A percentile compares a stretch with the other conserved stretches of the same genome.
These are phyloP conservation scores for Isotomurus palustris DNA, from an alignment of 2,888 invertebrate species.

Conservation along the genomic window DNA sequence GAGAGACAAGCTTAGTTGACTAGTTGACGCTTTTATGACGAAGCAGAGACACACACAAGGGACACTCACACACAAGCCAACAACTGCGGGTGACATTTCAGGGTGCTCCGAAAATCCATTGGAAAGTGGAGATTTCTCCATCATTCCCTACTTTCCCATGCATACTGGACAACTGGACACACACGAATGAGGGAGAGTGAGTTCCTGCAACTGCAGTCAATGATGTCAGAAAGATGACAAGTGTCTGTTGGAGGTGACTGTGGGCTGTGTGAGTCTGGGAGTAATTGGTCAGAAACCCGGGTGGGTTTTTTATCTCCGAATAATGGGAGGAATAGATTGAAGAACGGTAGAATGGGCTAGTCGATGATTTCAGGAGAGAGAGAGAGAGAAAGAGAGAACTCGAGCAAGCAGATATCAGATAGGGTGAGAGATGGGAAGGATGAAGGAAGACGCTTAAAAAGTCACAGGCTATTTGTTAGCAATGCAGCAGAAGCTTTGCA, in stretches of 20 bases:
- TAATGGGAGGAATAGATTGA: no score
- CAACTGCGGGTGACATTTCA: conserved; percentile 12
- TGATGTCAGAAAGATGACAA: conserved; percentile 3
- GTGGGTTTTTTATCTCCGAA: no score
- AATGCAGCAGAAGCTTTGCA: no score
- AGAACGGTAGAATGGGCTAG: no score
- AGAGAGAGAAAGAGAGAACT: no score
- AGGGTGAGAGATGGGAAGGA: no score
- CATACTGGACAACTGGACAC: not conserved
- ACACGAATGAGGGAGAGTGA: not conserved
- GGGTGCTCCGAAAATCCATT: no score
- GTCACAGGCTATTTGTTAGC: no score
- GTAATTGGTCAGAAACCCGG: not conserved
- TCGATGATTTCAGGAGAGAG: no score
- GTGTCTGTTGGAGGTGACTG: not conserved
- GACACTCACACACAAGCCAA: conserved; percentile 12
- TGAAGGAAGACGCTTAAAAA: no score
- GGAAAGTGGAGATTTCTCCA: not conserved
- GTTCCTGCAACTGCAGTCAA: not conserved
- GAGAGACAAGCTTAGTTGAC: no score
- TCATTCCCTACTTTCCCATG: not conserved
- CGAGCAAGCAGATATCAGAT: no score
- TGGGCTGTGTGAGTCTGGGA: not conserved
- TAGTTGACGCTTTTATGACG: conserved; percentile 1
- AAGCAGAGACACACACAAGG: not conserved